Evolutionary conservation across 2,797 vertebrate genomes (phyloP), one percentile per base, ranked within the genome.

Genomic region (Hemibagrus guttatus): DNA sequence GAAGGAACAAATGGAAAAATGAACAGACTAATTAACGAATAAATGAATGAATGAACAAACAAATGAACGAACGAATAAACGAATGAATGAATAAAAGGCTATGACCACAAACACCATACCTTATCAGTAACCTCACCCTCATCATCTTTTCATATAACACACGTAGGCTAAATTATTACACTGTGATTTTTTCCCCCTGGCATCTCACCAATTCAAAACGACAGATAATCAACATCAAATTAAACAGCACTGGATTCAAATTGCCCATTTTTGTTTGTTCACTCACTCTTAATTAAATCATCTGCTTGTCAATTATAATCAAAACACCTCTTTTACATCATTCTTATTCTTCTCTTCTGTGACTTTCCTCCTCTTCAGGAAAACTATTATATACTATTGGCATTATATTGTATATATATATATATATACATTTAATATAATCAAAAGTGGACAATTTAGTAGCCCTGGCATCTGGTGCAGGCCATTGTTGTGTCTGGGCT

Each of bases 231-330:
- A 79, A 35, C 76, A 35, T 95, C 93, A 95, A 97, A 98, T 97
- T 96, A 97, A 97, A 97, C 94, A 92, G 93, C 95, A 95, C 94
- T 92, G 93, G 95, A 92, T 94, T 94, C 94, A 95, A 46, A 59
- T 91, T 84, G 93, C 93, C 95, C 93, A 93, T 93, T 92, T 94
- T 84, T 69, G 93, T 93, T 94, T 94, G 93, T 58, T 90, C 87
- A 85, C 88, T 88, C 93, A 93, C 94, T 94, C 86, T 95, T 92
- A 94, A 85, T 95, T 94, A 92, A 97, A 97, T 74, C 93, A 93
- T 94, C 96, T 95, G 94, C 94, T 95, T 96, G 95, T 96, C 97
- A 96, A 96, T 98, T 97, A 96, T 94, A 97, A 97, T 98, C 96
- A 97, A 96, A 96, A 89, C 93, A 94, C 94, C 19, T 39, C 52